A percentile compares a stretch with the other conserved stretches of the same genome.
These are phyloP conservation scores for Drosophila yooni DNA, from an alignment of 2,888 invertebrate genomes.

Conservation along the genomic window DNA sequence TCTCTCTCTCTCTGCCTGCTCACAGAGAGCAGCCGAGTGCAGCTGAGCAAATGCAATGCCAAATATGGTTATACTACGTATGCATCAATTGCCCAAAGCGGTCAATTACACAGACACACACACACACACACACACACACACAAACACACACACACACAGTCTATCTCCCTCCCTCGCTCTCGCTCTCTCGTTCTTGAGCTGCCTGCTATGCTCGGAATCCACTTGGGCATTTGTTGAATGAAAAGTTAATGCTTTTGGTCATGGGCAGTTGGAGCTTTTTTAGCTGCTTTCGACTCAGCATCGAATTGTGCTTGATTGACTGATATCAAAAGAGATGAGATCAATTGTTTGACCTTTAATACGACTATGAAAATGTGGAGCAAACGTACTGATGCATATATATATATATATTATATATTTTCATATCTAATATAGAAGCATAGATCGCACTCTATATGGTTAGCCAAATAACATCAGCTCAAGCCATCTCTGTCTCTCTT, in stretches of 20 bases:
- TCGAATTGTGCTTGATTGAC: slow-evolving; percentile 29
- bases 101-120: slow-evolving; percentile 27
- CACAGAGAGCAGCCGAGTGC: slow-evolving; percentile 45
- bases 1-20: slow-evolving; percentile 7
- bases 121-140: neutral
- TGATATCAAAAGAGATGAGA: slow-evolving; percentile 26
- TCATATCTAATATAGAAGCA: slow-evolving; percentile 1
- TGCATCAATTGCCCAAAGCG: slow-evolving; percentile 44
- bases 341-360: slow-evolving; percentile 11
- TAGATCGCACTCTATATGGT: slow-evolving; percentile 35
- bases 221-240: slow-evolving; percentile 47
- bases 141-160: neutral
- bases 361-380: slow-evolving; percentile 19
- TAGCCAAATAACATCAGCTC: slow-evolving; percentile 4
- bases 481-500: slow-evolving; percentile 1
- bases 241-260: slow-evolving; percentile 40
- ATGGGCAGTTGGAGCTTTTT: slow-evolving; percentile 24
- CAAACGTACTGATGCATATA: neutral
- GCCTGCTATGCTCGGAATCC: neutral
- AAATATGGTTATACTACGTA: slow-evolving; percentile 70
- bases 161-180: slow-evolving; percentile 7
- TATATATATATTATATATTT: slow-evolving; percentile 1
- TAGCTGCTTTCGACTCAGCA: slow-evolving; percentile 11
- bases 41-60: slow-evolving; percentile 72
- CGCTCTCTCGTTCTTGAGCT: slow-evolving; percentile 10